A percentile compares a stretch with the other conserved stretches of the same genome.
Conservation (phyloP, 2,797 vertebrate species). For the Lates japonicus region DNA sequence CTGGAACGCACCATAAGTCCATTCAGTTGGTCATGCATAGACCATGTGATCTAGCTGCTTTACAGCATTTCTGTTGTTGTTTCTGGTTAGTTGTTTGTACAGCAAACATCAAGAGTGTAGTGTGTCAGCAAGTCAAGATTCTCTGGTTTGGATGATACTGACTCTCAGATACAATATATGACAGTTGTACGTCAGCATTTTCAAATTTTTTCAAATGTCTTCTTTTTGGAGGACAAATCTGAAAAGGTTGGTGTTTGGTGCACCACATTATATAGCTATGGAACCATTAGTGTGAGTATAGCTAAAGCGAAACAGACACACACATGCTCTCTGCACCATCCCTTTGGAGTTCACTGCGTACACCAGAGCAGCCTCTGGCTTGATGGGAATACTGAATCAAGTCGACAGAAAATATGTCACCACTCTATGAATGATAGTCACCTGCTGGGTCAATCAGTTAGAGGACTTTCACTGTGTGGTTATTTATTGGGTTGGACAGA, state of each 20-base stretch:
- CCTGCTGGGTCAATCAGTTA: conserved; percentile 55
- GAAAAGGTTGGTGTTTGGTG: neutral
- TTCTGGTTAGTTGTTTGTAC: neutral
- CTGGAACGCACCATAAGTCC: too few relatives aligned
- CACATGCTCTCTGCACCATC: neutral
- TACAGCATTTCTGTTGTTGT: neutral
- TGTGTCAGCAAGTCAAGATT: neutral
- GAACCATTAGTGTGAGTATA: neutral
- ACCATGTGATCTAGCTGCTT: neutral
- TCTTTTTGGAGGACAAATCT: neutral
- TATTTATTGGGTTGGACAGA: conserved; percentile 33
- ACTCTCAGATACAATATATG: neutral
- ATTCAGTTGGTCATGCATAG: neutral
- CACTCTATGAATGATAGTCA: conserved; percentile 41
- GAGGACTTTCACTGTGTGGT: conserved; percentile 30
- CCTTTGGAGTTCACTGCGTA: conserved; percentile 4
- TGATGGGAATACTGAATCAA: conserved; percentile 56
- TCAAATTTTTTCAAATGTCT: neutral
- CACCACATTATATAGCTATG: neutral
- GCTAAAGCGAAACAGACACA: neutral
- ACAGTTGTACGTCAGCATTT: neutral
- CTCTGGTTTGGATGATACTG: neutral
- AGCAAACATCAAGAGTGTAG: neutral
- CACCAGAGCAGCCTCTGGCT: conserved; percentile 12
- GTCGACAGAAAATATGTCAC: conserved; percentile 45